Percentiles rank a stretch among this genome's conserved stretches.
Evolutionary conservation across 2,888 invertebrate species (phyloP).

Genomic region (Spilosoma lubricipeda): DNA sequence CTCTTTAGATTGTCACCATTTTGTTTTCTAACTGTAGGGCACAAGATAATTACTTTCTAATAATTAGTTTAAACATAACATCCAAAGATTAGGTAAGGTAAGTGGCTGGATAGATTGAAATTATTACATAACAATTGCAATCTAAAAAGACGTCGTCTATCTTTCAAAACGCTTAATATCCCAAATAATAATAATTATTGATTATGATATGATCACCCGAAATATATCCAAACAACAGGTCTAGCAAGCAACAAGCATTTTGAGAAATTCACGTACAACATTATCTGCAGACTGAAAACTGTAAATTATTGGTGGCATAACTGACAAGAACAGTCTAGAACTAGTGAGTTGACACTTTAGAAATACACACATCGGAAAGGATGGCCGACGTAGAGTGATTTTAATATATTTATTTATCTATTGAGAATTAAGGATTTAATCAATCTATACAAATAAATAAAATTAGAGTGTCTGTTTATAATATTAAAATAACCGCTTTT

Average conservation of each 20-base stretch:
- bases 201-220: not conserved
- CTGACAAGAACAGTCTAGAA: constrained; percentile 49
- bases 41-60: not conserved
- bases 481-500: too few species aligned
- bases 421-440: too few species aligned
- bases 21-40: not conserved
- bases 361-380: constrained; percentile 32
- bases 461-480: too few species aligned
- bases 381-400: not conserved
- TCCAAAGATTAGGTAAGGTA: too few species aligned
- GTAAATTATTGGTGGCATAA: constrained; percentile 58
- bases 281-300: constrained; percentile 30
- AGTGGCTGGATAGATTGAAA: too few species aligned
- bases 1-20: not conserved
- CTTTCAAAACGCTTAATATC: not conserved
- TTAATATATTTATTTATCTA: too few species aligned
- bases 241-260: too few species aligned
- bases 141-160: too few species aligned
- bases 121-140: too few species aligned
- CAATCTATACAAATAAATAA: too few species aligned
- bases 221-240: not conserved
- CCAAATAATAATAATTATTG: not conserved
- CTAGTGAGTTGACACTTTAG: constrained; percentile 48
- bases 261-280: not conserved
- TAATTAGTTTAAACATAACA: not conserved